Conservation (phyloP, 2,888 invertebrate species). For the Meghimatium bilineatum region DNA sequence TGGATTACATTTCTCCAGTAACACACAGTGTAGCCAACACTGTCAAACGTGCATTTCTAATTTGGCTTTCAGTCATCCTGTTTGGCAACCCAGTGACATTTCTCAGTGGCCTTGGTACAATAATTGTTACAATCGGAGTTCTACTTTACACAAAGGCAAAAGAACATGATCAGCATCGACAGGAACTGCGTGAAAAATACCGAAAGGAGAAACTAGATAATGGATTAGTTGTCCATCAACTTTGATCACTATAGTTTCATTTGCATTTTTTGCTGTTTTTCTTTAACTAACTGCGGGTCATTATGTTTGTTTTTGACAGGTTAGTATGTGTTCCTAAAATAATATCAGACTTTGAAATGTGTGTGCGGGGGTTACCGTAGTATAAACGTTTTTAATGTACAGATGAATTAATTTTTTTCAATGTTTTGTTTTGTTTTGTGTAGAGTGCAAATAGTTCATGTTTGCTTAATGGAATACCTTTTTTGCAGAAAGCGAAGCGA, state of each 20-base stretch:
- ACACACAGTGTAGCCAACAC: slow-evolving; percentile 89
- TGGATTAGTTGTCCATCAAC: slow-evolving; percentile 8
- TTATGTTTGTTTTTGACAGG: too few relatives aligned
- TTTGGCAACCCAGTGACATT: slow-evolving; percentile 87
- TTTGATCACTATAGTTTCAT: background rate
- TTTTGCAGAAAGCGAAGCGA: too few relatives aligned
- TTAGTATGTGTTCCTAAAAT: too few relatives aligned
- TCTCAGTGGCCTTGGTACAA: slow-evolving; percentile 85
- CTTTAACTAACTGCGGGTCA: too few relatives aligned
- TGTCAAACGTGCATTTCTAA: slow-evolving; percentile 86
- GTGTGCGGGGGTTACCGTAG: too few relatives aligned
- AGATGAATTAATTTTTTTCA: too few relatives aligned
- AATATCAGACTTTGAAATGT: too few relatives aligned
- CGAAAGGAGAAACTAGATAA: slow-evolving; percentile 26
- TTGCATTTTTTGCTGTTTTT: too few relatives aligned
- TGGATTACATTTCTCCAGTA: slow-evolving; percentile 88
- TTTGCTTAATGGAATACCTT: too few relatives aligned
- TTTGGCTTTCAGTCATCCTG: slow-evolving; percentile 86
- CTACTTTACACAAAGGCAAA: slow-evolving; percentile 86
- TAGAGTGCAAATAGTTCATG: too few relatives aligned
- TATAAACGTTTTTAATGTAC: too few relatives aligned
- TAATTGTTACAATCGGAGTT: slow-evolving; percentile 84
- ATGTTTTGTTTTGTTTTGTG: too few relatives aligned
- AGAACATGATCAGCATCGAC: slow-evolving; percentile 67
- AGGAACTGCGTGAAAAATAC: slow-evolving; percentile 54